Evolutionary conservation across 2,888 invertebrate genomes (phyloP).

Genomic region (Philhelius pedissequus): DNA sequence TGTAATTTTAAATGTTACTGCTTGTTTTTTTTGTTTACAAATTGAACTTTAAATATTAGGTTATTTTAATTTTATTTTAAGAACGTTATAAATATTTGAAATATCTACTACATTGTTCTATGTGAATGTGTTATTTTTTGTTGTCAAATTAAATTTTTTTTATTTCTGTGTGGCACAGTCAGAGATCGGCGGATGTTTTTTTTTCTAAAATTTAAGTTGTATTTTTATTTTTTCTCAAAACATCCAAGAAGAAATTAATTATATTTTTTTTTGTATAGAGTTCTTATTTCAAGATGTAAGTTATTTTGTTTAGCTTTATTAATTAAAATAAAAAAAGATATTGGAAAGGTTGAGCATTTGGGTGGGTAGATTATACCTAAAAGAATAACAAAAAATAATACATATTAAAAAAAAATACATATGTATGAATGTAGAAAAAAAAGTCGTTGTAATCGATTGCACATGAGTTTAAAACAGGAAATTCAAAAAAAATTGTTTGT

Average conservation of each 20-base stretch:
- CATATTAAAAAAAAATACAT: neutral
- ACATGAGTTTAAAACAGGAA: constrained; percentile 4
- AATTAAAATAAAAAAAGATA: neutral
- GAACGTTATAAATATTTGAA: neutral
- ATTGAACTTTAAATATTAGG: constrained; percentile 2
- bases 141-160: neutral
- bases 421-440: constrained; percentile 16
- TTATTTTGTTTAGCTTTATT: neutral
- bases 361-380: neutral
- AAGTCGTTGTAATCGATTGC: constrained; percentile 61
- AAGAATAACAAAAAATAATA: neutral
- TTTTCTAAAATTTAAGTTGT: neutral
- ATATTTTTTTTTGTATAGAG: constrained; percentile 12
- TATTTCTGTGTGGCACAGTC: constrained; percentile 66
- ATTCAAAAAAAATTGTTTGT: constrained; percentile 13
- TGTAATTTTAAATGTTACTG: neutral
- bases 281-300: neutral
- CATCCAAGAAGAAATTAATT: neutral
- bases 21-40: neutral
- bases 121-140: constrained; percentile 25
- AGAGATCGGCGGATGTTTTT: constrained; percentile 59
- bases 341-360: neutral
- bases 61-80: neutral
- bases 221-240: neutral
- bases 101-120: neutral